Base-by-base conservation (phyloP, 1,140 invertebrate species). In the Hesperophylax magnus region DNA sequence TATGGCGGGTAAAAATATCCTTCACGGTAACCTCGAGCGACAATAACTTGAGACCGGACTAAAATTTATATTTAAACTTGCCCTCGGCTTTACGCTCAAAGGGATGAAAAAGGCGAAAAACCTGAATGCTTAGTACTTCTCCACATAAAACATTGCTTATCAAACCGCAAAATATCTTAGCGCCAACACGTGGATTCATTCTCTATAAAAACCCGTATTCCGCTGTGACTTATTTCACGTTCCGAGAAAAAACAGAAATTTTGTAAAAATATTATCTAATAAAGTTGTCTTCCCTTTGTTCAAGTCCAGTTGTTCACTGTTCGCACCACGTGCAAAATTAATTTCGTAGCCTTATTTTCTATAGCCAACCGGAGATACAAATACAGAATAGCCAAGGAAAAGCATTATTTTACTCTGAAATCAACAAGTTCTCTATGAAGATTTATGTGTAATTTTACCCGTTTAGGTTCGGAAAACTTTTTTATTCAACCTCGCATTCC, bases 101-200 rank as follows among this genome's bases (percentile, higher is more conserved):
- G n/a, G 71, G 71, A 58, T 17, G 24, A 75, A 75, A 52, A 54
- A 58, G 47, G 39, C 67, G 27, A 22, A 24, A 71, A 71, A 47
- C 67, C 18, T n/a, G 67, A 58, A 75, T 75, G 6, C 71, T n/a
- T 18, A n/a, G 9, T 53, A 75, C 18, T 27, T 53, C 34, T 75
- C 39, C 69, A 58, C 20, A 75, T 75, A 56, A 75, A 75, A 58
- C 71, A 56, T 58, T 58, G 71, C 71, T 77, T 77, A 77, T 77
- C 75, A 63, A 52, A 63, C 75, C 31, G 20, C 56, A 63, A 77
- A 77, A 61, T 63, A 63, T 34, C 75, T 77, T 63, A 77, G n/a
- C 60, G n/a, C 58, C 2, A 52, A 61, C 75, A 61, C 75, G 56
- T 18, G 54, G 31, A n/a, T 20, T 20, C 75, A 47, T 77, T 77